A percentile compares a stretch with the other conserved stretches of the same genome.
Evolutionary conservation across 2,797 vertebrate species (phyloP).

Genomic region (Sorex maritimensis): DNA sequence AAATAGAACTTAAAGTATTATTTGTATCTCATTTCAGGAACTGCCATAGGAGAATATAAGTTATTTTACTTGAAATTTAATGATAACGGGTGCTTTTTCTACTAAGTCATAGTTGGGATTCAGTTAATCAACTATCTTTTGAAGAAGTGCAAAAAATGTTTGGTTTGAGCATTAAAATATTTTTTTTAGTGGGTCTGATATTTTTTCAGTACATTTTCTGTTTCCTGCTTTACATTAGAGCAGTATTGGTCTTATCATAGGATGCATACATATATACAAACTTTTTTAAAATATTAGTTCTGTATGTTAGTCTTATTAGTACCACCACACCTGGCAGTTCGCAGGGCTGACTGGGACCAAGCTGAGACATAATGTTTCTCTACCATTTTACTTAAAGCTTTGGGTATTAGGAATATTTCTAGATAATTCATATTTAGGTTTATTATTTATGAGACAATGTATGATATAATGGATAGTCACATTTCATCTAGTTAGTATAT

Average conservation of each 20-base stretch:
- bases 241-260: too few species aligned
- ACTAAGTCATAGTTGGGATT: slow-evolving; percentile 9
- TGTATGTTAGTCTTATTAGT: too few species aligned
- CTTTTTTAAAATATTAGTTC: too few species aligned
- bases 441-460: background rate
- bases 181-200: background rate
- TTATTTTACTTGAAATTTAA: slow-evolving; percentile 57
- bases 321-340: too few species aligned
- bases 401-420: slow-evolving; percentile 55
- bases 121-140: slow-evolving; percentile 56
- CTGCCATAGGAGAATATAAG: background rate
- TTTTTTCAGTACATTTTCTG: background rate
- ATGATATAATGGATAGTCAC: too few species aligned
- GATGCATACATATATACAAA: too few species aligned
- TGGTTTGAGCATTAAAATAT: slow-evolving; percentile 23
- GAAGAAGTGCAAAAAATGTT: slow-evolving; percentile 39
- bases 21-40: slow-evolving; percentile 28
- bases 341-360: too few species aligned
- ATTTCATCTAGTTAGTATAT: too few species aligned
- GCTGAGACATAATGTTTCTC: too few species aligned
- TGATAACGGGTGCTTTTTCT: slow-evolving; percentile 54
- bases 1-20: slow-evolving; percentile 53
- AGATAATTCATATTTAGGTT: background rate
- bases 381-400: background rate
- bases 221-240: background rate